Conservation (phyloP, 2,113 vertebrate genomes). For the Dinomys branickii region DNA sequence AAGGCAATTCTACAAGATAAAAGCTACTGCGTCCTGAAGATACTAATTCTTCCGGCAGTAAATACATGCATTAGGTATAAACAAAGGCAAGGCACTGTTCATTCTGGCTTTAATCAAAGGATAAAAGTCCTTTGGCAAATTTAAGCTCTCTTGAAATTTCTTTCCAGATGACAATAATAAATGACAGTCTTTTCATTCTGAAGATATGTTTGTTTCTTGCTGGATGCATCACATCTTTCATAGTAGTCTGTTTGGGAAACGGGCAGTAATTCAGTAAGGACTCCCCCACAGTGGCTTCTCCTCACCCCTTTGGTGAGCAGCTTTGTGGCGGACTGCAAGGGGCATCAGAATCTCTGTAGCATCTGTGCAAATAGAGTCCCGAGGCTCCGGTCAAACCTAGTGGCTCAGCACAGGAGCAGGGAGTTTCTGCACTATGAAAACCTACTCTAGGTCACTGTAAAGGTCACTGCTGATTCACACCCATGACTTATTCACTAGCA, state of each 20-base stretch:
- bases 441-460: neutral
- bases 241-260: neutral
- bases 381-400: too few relatives aligned
- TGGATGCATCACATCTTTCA: neutral
- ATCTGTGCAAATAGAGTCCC: neutral
- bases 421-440: neutral
- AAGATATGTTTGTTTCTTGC: neutral
- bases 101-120: conserved; percentile 48
- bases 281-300: neutral
- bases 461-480: neutral
- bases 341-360: neutral
- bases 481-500: neutral
- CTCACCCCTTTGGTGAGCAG: neutral
- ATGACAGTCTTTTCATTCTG: conserved; percentile 50
- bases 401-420: neutral
- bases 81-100: conserved; percentile 35
- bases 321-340: neutral
- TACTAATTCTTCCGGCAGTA: conserved; percentile 61
- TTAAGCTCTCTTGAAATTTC: conserved; percentile 58
- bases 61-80: conserved; percentile 60
- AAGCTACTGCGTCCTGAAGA: conserved; percentile 59
- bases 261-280: neutral
- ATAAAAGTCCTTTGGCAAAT: conserved; percentile 63
- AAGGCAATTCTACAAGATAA: conserved; percentile 69
- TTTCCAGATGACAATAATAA: conserved; percentile 68